Evolutionary conservation across 2,797 vertebrate species (phyloP).

Genomic region (Toxotes lorentzi): DNA sequence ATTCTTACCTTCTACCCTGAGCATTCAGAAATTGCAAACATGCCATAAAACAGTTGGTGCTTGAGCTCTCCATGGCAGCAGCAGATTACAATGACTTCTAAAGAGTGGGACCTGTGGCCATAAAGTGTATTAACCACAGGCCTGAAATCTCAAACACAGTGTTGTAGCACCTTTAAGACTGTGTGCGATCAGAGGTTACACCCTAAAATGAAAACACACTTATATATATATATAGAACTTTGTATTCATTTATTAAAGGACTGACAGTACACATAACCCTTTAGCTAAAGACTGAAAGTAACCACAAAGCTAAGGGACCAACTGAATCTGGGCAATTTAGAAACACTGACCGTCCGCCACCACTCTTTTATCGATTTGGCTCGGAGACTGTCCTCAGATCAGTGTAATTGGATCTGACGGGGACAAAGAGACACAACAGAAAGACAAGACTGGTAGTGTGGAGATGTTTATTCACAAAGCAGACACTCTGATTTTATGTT

Average conservation of each 20-base stretch:
- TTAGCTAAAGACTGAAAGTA: background rate
- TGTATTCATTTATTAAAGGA: background rate
- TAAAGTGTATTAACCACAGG: no score
- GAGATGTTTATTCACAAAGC: conserved; percentile 11
- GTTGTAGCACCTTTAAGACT: no score
- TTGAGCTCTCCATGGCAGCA: background rate
- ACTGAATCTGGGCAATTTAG: background rate
- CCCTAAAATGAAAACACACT: background rate
- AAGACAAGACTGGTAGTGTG: conserved; percentile 11
- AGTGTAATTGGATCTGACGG: conserved; percentile 54
- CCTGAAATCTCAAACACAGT: no score
- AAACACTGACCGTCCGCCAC: background rate
- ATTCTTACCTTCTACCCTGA: conserved; percentile 7
- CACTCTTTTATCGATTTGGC: conserved; percentile 34
- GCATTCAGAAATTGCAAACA: background rate
- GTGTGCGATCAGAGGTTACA: no score
- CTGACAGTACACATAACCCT: background rate
- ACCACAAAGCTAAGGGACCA: background rate
- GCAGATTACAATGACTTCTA: background rate
- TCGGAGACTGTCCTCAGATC: conserved; percentile 42
- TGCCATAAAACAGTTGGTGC: background rate
- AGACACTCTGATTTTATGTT: background rate
- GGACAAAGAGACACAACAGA: conserved; percentile 29
- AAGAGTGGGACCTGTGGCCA: background rate
- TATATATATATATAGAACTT: no score